Conservation (phyloP, 2,113 vertebrate species). For the Mormoops blainvillei region DNA sequence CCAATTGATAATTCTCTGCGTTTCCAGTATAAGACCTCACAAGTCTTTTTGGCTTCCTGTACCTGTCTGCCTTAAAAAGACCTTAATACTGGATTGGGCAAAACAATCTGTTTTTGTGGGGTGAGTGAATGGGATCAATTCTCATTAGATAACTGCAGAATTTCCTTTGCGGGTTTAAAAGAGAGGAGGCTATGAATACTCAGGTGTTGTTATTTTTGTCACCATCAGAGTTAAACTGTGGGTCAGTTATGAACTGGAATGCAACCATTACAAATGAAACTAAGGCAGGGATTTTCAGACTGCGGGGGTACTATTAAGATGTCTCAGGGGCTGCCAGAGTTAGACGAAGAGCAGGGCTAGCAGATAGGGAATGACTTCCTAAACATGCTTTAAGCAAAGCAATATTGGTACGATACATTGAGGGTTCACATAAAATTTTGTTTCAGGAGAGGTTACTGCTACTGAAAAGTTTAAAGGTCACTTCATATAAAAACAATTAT, state of each 20-base stretch:
- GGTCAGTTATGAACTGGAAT: not conserved
- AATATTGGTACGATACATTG: not conserved
- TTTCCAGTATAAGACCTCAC: not conserved
- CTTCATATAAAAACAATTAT: not conserved
- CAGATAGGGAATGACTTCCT: not conserved
- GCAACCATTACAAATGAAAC: not conserved
- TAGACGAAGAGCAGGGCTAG: not conserved
- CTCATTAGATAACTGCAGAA: not conserved
- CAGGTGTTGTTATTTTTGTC: not conserved
- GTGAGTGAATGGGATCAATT: not conserved
- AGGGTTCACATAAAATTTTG: not conserved
- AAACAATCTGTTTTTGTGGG: not conserved
- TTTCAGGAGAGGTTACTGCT: not conserved
- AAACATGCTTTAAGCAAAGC: not conserved
- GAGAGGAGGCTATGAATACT: not conserved
- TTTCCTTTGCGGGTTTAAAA: not conserved
- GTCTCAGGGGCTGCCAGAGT: not conserved
- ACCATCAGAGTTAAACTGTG: not conserved
- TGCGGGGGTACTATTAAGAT: not conserved
- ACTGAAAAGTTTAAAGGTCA: not conserved
- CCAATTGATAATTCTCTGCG: not conserved
- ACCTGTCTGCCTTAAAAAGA: not conserved
- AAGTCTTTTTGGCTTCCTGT: not conserved
- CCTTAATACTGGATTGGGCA: not conserved
- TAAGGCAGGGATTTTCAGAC: not conserved